Evolutionary conservation across 2,113 vertebrate genomes (phyloP), one percentile per base, ranked within the genome.

Genomic region (Merops nubicus): DNA sequence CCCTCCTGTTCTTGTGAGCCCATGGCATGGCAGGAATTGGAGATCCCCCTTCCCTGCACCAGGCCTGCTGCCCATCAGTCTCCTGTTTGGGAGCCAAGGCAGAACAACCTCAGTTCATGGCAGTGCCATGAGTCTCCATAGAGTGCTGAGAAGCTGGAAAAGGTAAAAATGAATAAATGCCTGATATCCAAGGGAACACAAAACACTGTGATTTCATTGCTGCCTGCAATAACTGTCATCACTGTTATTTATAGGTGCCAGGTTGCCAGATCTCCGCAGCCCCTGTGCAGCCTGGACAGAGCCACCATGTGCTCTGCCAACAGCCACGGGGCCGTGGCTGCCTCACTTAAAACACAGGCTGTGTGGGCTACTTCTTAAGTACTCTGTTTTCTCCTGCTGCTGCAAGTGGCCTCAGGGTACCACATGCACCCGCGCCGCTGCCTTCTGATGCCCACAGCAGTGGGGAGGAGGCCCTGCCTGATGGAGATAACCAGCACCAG

Each of bases 11-110:
- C 53, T 68, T 64, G 6, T 5, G 23, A 88, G 26, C 51, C 57
- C 29, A 65, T 1, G 1, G 33, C 43, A 17, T 6, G 15, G 34
- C 51, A 54, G 40, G 21, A 78, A 25, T 11, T 33, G 34, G 54
- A 40, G n/a, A 62, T 63, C 19, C 19, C 8, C 29, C 38, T 63
- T 76, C 7, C 34, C 33, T 1, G 1, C 20, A 12, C 14, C 0
- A 2, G 13, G 18, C 34, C 68, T 3, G 2, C 22, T 84, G 7
- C 8, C 2, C 15, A 4, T 28, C 0, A 0, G 18, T 74, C 50
- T 40, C 38, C 53, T 14, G 25, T 59, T 40, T 0, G 0, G 64
- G 33, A 80, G 33, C 11, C 0, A 0, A 34, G 57, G 53, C 82
- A 77, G 38, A 28, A 20, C 9, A 12, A 29, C 38, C 59, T 23